Evolutionary conservation across 2,888 invertebrate species (phyloP).

Genomic region (Phengaris arion): DNA sequence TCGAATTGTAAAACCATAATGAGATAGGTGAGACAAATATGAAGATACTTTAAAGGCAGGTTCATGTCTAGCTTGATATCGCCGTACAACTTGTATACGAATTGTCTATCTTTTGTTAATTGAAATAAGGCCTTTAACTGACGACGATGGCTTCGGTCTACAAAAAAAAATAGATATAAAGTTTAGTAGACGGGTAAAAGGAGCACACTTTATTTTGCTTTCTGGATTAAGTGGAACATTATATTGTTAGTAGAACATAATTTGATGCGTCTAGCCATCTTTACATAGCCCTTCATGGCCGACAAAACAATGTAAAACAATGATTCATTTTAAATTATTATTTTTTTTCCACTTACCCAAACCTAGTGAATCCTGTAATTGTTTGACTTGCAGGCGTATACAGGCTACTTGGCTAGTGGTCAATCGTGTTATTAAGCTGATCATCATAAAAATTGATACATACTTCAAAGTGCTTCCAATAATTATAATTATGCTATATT

Average conservation of each 20-base stretch:
- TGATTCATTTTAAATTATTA: neutral
- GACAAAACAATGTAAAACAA: no score
- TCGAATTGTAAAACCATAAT: neutral
- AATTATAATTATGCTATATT: neutral
- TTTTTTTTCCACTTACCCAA: neutral
- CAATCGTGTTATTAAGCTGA: neutral
- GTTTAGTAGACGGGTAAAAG: neutral
- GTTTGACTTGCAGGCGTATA: neutral
- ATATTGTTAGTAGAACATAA: neutral
- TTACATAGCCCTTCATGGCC: no score
- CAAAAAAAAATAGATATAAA: neutral
- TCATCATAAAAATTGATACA: neutral
- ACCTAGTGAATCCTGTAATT: neutral
- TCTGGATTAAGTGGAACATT: neutral
- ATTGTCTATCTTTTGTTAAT: neutral
- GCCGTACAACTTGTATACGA: neutral
- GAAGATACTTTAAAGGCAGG: neutral
- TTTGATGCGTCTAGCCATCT: no score
- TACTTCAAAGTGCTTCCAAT: neutral
- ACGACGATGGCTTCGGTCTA: neutral
- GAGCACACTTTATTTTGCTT: neutral
- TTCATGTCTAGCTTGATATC: conserved; percentile 1
- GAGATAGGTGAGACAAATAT: neutral
- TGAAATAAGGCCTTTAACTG: neutral
- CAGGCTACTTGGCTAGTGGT: neutral